phyloP scores from a whole-genome alignment of 2,888 invertebrate genomes.

The Hirudinaria manillensis region DNA sequence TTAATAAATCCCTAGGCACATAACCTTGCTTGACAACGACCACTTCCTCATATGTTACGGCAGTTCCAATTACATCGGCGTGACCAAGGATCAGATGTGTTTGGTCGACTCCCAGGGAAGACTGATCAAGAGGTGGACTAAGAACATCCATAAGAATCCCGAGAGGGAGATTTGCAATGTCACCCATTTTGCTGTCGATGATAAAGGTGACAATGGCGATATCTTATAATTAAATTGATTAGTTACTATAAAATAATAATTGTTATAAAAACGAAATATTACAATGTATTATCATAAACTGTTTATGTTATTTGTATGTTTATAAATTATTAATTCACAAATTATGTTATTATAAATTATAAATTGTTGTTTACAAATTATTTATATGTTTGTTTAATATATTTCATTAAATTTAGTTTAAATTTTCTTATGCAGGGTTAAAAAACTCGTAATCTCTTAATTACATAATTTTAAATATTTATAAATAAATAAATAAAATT shows the following conservation, averaged over 20 bases:
- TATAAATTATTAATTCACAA: no score
- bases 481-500: not conserved
- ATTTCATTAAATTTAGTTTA: no score
- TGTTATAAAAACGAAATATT: no score
- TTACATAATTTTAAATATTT: not conserved
- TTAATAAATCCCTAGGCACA: slow-evolving; percentile 18
- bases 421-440: no score
- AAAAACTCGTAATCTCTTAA: not conserved
- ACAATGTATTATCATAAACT: no score
- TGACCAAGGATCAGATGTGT: slow-evolving; percentile 26
- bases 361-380: no score
- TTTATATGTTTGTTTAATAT: no score
- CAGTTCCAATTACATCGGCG: slow-evolving; percentile 27
- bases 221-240: no score
- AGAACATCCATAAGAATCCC: not conserved
- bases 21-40: slow-evolving; percentile 18
- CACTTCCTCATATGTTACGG: slow-evolving; percentile 25
- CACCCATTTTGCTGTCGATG: slow-evolving; percentile 27
- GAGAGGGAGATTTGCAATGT: slow-evolving; percentile 24
- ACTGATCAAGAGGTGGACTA: slow-evolving; percentile 15
- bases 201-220: slow-evolving; percentile 2
- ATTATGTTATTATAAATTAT: no score
- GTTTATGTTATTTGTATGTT: no score
- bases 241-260: no score
- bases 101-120: slow-evolving; percentile 19